Evolutionary conservation across 2,888 invertebrate genomes (phyloP).

Genomic region (Drosophila subquinaria): DNA sequence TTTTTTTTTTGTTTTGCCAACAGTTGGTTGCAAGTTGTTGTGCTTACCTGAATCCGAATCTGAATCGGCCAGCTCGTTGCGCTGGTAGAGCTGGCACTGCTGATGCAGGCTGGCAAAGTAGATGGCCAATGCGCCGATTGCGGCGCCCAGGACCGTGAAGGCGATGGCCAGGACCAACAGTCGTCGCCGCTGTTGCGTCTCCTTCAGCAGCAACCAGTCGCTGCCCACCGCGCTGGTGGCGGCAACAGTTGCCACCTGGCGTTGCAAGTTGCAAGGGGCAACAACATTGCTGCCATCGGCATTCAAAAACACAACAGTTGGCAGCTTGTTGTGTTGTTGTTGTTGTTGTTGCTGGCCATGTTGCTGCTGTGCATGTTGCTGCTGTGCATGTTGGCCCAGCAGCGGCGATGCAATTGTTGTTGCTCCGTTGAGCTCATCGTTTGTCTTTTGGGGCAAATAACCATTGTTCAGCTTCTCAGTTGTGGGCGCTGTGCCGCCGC

Average conservation of each 20-base stretch:
- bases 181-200: constrained; percentile 89
- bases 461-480: constrained; percentile 84
- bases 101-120: constrained; percentile 83
- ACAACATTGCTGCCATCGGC: constrained; percentile 68
- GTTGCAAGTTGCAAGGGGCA: constrained; percentile 51
- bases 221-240: constrained; percentile 46
- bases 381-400: constrained; percentile 47
- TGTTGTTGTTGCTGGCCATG: constrained; percentile 6
- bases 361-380: constrained; percentile 47
- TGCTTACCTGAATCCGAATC: constrained; percentile 53
- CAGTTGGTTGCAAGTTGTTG: background rate
- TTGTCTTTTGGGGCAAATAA: constrained; percentile 73
- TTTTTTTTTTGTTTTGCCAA: too few relatives aligned
- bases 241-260: constrained; percentile 45
- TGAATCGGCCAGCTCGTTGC: constrained; percentile 14
- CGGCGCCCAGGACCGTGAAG: constrained; percentile 85
- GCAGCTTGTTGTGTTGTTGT: constrained; percentile 75
- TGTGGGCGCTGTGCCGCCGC: constrained; percentile 44
- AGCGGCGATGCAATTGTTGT: constrained; percentile 74
- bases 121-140: constrained; percentile 84
- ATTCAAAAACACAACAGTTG: constrained; percentile 84
- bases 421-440: constrained; percentile 58
- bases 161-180: constrained; percentile 83
- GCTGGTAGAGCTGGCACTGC: constrained; percentile 59
- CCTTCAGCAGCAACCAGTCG: constrained; percentile 87